Conservation (phyloP, 2,797 vertebrate genomes). For the Muscicapa comitata region DNA sequence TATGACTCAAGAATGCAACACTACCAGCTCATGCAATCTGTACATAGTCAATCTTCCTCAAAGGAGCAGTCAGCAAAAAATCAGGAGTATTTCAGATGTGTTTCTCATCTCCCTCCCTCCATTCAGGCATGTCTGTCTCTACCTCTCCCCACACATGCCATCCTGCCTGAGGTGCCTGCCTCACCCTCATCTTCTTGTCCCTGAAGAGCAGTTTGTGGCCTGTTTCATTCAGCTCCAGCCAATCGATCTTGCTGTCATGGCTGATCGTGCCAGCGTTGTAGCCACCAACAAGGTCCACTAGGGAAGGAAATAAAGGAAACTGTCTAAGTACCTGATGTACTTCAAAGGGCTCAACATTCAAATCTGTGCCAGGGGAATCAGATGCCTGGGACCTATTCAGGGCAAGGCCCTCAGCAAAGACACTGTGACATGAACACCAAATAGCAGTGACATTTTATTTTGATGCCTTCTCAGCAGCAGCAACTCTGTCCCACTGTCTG, state of each 20-base stretch:
- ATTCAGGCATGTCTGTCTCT: background rate
- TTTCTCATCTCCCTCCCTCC: background rate
- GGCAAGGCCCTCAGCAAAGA: background rate
- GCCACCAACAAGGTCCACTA: conserved; percentile 88
- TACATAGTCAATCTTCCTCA: background rate
- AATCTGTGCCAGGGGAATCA: background rate
- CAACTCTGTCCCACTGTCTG: background rate
- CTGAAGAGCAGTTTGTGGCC: conserved; percentile 94
- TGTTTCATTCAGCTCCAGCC: conserved; percentile 96
- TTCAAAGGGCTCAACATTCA: background rate
- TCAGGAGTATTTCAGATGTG: background rate
- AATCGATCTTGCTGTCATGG: conserved; percentile 92
- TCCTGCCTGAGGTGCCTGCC: background rate
- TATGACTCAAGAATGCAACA: background rate
- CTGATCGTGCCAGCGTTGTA: conserved; percentile 85
- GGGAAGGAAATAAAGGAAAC: background rate
- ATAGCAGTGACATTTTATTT: background rate
- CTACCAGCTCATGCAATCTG: background rate
- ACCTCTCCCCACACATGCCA: background rate
- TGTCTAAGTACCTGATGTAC: background rate
- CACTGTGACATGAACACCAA: background rate
- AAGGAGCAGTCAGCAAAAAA: background rate
- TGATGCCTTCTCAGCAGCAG: background rate
- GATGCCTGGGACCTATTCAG: background rate
- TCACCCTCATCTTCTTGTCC: conserved; percentile 94